Conservation (phyloP, 1,140 invertebrate genomes). For the Hermetia illucens region DNA sequence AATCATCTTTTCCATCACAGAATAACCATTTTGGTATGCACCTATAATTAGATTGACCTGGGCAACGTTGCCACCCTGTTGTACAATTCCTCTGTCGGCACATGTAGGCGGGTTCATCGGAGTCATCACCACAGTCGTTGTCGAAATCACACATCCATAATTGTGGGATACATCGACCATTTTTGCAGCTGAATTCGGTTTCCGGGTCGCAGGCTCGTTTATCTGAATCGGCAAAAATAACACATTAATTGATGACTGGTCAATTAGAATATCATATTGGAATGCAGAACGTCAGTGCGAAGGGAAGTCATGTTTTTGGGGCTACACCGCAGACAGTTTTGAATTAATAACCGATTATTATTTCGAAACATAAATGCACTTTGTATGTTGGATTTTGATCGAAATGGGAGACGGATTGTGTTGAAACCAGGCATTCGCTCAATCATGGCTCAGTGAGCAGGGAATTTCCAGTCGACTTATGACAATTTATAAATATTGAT, state of each 20-base stretch:
- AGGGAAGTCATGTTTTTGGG: too few relatives aligned
- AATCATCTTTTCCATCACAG: conserved; percentile 89
- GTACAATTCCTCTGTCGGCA: conserved; percentile 84
- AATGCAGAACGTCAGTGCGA: too few relatives aligned
- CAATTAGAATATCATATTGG: conserved; percentile 1
- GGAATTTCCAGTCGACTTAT: too few relatives aligned
- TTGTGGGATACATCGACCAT: conserved; percentile 89
- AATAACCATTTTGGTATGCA: conserved; percentile 92
- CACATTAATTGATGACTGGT: conserved; percentile 5
- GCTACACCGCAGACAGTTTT: too few relatives aligned
- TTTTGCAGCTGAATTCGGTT: conserved; percentile 76
- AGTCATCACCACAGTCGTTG: conserved; percentile 61
- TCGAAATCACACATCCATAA: conserved; percentile 74
- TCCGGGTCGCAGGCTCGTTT: conserved; percentile 67
- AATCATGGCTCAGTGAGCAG: too few relatives aligned
- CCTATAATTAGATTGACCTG: conserved; percentile 74
- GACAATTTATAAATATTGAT: too few relatives aligned
- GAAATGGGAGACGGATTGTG: too few relatives aligned
- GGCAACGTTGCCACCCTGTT: conserved; percentile 81
- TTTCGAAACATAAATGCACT: too few relatives aligned
- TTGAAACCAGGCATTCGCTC: too few relatives aligned
- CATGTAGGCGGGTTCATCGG: conserved; percentile 84
- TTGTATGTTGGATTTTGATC: too few relatives aligned
- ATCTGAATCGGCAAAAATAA: conserved; percentile 40
- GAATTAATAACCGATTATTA: too few relatives aligned